Percentiles rank a stretch among this genome's conserved stretches.
Conservation (phyloP, 1,140 invertebrate genomes). For the Hestina assimilis region DNA sequence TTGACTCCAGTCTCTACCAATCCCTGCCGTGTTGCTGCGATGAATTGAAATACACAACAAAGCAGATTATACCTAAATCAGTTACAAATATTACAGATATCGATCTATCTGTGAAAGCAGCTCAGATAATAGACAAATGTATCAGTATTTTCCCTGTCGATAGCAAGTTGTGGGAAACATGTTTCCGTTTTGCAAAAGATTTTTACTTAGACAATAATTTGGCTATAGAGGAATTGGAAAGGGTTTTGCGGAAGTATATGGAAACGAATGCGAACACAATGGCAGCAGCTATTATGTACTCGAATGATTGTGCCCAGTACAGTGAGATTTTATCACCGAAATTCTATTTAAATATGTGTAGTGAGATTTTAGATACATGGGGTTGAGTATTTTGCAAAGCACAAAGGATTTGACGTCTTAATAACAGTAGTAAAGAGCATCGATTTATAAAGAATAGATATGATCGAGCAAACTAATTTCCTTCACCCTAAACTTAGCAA, state of each 20-base stretch:
- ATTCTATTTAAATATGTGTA: conserved; percentile 70
- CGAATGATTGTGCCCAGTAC: conserved; percentile 63
- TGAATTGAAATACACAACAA: conserved; percentile 52
- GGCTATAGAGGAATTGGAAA: conserved; percentile 50
- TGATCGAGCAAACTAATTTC: too few relatives aligned
- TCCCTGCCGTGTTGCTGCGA: conserved; percentile 60
- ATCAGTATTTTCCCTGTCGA: conserved; percentile 62
- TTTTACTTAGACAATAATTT: conserved; percentile 64
- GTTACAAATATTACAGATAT: conserved; percentile 13
- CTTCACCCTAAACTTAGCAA: too few relatives aligned
- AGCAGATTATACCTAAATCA: conserved; percentile 22
- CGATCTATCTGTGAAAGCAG: conserved; percentile 47
- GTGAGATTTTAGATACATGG: conserved; percentile 64
- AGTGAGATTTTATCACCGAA: conserved; percentile 60
- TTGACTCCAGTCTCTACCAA: conserved; percentile 42
- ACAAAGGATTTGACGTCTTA: background rate
- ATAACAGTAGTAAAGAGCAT: too few relatives aligned
- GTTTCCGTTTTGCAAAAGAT: conserved; percentile 58
- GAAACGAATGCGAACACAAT: conserved; percentile 57
- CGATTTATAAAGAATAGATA: too few relatives aligned
- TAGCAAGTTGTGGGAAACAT: conserved; percentile 59
- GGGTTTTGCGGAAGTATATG: conserved; percentile 63
- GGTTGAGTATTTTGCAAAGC: conserved; percentile 35
- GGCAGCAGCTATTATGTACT: conserved; percentile 66
- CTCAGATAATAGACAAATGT: conserved; percentile 58